phyloP scores from a whole-genome alignment of 2,888 invertebrate genomes.

The Caenorhabditis sinica region DNA sequence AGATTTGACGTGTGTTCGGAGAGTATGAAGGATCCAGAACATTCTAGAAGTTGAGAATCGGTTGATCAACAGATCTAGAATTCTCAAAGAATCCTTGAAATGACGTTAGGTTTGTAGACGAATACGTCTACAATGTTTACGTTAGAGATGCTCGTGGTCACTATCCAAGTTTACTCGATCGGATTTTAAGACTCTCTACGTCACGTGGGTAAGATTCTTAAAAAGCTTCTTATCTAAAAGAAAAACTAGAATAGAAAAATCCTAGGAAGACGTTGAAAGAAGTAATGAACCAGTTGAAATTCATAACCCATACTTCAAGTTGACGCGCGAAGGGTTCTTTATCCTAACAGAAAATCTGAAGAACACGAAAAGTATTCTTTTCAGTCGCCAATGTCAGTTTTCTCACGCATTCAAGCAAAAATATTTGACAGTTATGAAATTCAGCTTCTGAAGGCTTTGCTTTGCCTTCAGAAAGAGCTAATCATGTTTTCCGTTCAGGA shows the following conservation, averaged over 20 bases:
- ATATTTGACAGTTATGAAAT: not conserved
- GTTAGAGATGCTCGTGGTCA: not conserved
- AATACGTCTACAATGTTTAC: not conserved
- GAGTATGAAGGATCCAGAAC: not conserved
- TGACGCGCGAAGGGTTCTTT: not conserved
- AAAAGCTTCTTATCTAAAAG: too few species aligned
- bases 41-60: not conserved
- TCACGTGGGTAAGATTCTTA: not conserved
- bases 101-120: not conserved
- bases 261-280: too few species aligned
- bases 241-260: too few species aligned
- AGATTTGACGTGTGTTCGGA: constrained; percentile 15
- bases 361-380: not conserved
- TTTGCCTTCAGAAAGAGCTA: not conserved
- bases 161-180: not conserved
- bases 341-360: not conserved
- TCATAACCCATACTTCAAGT: not conserved
- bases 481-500: not conserved
- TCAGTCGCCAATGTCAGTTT: not conserved
- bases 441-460: not conserved
- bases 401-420: not conserved
- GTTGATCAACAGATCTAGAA: constrained; percentile 1
- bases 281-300: not conserved
- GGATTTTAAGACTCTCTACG: not conserved
- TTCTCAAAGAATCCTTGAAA: constrained; percentile 6